These are phyloP conservation scores for Macquaria ambigua DNA, from an alignment of 2,113 vertebrate genomes.

Conservation along the genomic window DNA sequence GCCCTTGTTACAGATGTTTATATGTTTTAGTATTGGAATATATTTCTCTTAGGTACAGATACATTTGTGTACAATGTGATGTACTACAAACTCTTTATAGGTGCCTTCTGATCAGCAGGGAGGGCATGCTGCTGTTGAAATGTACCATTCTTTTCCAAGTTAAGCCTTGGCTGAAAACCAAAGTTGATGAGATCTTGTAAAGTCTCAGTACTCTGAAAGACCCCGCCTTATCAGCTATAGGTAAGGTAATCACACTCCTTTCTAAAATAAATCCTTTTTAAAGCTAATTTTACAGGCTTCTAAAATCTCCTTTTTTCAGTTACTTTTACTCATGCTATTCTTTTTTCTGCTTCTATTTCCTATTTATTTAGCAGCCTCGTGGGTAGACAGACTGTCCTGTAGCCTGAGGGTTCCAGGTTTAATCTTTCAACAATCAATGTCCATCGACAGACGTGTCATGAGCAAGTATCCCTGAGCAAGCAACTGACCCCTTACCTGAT, in stretches of 20 bases:
- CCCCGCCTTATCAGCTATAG: conserved; percentile 5
- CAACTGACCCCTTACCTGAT: conserved; percentile 11
- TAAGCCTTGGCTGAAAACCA: conserved; percentile 36
- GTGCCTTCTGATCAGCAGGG: conserved; percentile 19
- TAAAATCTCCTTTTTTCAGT: not conserved
- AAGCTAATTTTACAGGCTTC: conserved; percentile 2
- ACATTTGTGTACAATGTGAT: not conserved
- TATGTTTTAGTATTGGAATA: not conserved
- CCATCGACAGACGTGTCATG: conserved; percentile 25
- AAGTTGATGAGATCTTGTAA: conserved; percentile 30
- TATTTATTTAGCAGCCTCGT: conserved; percentile 14
- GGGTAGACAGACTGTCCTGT: not conserved
- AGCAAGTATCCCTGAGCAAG: conserved; percentile 38
- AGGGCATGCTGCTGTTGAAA: not conserved
- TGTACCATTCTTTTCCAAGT: conserved; percentile 11
- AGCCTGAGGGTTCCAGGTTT: conserved; percentile 12
- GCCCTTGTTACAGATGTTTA: not conserved
- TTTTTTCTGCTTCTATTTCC: not conserved
- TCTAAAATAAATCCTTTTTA: not conserved
- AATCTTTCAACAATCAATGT: conserved; percentile 42
- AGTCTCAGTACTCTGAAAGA: not conserved
- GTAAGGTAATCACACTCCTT: not conserved
- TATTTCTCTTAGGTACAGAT: not conserved
- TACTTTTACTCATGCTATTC: not conserved
- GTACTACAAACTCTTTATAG: not conserved